These are phyloP conservation scores for Diachasmimorpha longicaudata DNA, from an alignment of 1,140 invertebrate species.

Conservation along the genomic window DNA sequence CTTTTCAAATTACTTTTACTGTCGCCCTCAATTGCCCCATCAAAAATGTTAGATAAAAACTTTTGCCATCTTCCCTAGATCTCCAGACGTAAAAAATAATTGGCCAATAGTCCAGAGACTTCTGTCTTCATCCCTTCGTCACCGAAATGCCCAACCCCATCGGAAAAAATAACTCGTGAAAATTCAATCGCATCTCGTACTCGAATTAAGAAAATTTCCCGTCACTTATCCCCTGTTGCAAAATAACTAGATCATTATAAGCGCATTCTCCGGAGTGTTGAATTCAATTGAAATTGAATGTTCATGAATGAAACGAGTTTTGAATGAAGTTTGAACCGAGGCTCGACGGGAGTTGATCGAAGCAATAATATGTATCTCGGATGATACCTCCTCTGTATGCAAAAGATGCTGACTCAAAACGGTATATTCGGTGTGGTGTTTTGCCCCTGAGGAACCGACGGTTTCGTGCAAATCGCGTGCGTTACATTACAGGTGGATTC, in stretches of 20 bases:
- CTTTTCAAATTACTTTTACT: too few species aligned
- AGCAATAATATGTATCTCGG: not conserved
- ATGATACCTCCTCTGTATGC: not conserved
- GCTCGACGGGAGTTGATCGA: not conserved
- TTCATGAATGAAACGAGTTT: not conserved
- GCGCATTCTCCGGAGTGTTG: not conserved
- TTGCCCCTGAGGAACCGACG: constrained; percentile 1
- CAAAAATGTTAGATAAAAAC: too few species aligned
- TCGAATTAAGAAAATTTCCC: too few species aligned
- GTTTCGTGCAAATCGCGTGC: not conserved
- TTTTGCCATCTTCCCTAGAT: too few species aligned
- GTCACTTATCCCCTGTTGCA: too few species aligned
- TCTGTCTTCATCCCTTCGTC: too few species aligned
- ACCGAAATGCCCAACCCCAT: too few species aligned
- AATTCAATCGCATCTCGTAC: too few species aligned
- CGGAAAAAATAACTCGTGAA: too few species aligned
- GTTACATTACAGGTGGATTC: constrained; percentile 23
- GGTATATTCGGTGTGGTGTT: constrained; percentile 49
- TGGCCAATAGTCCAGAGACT: too few species aligned
- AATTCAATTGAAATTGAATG: not conserved
- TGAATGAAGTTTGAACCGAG: not conserved
- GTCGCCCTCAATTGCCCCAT: too few species aligned
- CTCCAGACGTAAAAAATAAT: too few species aligned
- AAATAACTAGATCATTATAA: not conserved
- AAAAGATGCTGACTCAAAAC: constrained; percentile 45